phyloP scores from a whole-genome alignment of 92 coral and sea anemone genomes.

The Desmophyllum pertusum region DNA sequence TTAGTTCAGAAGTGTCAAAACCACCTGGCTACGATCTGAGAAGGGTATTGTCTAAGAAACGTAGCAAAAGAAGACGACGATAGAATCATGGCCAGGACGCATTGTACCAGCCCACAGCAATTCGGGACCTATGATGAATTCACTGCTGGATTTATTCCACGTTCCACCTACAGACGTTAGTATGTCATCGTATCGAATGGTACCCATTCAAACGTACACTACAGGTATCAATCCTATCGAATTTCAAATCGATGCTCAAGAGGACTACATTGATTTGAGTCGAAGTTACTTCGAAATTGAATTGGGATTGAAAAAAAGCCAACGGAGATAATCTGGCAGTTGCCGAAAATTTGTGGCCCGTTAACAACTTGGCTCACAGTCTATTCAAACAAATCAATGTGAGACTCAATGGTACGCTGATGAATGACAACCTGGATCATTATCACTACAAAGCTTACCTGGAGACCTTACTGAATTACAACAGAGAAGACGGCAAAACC shows the following conservation, averaged over 20 bases:
- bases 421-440: too few species aligned
- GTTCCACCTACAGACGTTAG: neutral
- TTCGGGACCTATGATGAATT: neutral
- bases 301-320: neutral
- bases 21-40: too few species aligned
- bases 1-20: too few species aligned
- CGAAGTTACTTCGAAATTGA: neutral
- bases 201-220: neutral
- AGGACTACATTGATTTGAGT: neutral
- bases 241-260: neutral
- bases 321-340: too few species aligned
- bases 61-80: neutral
- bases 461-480: too few species aligned
- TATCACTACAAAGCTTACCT: too few species aligned
- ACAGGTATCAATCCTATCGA: neutral
- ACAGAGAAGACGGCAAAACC: too few species aligned
- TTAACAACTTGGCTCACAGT: neutral
- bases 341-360: too few species aligned
- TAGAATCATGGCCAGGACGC: too few species aligned
- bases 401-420: slow-evolving; percentile 2
- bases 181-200: neutral
- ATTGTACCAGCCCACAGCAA: too few species aligned
- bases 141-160: neutral
- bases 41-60: too few species aligned
- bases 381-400: neutral